Base-by-base conservation (phyloP, 2,888 invertebrate genomes). In the Cryptus viduatorius region DNA sequence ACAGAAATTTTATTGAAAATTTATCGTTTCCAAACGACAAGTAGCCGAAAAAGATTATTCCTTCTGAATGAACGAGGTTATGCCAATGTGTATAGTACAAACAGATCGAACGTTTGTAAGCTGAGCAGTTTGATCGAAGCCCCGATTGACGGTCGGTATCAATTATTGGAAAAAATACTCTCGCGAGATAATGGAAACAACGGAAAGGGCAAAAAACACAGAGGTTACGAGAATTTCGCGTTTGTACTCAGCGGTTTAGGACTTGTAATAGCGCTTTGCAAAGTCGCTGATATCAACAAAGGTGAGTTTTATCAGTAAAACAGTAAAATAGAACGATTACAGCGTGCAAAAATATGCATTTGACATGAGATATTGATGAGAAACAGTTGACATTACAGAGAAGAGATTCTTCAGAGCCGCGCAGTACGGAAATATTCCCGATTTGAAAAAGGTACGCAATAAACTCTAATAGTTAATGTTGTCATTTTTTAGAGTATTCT, bases 391-490 rank as follows among this genome's bases (percentile, higher is more conserved):
- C 64, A 53, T 88, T 88, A 8, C 83, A 94, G 95, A 95, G 59
- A 94, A 94, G 86, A 92, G 93, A 67, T 94, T 95, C 84, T 94
- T 95, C 87, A 92, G 94, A 86, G 94, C 95, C 72, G 94, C 94
- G 19, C 95, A 95, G 85, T 94, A 94, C 91, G 95, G 95, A 29
- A 92, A 94, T 87, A 92, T 94, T 46, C 89, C 91, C 50, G 95
- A 95, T 90, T 90, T 95, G 42, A 93, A 89, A 90, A 91, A 94
- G 92, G 95, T 95, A 93, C 89, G 88, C 84, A 3, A 1, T 19
- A 4, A 1, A 19, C 10, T 4, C 7, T 19, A 7, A 19, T n/a
- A 65, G 65, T 24, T 53, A 53, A 53, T 16, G 75, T 29, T 7
- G 14, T 19, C 48, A 53, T 75, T 5, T 24, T 16, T 50, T 59